A percentile compares a stretch with the other conserved stretches of the same genome.
Evolutionary conservation across 2,888 invertebrate genomes (phyloP).

Genomic region (Tineola bisselliella): DNA sequence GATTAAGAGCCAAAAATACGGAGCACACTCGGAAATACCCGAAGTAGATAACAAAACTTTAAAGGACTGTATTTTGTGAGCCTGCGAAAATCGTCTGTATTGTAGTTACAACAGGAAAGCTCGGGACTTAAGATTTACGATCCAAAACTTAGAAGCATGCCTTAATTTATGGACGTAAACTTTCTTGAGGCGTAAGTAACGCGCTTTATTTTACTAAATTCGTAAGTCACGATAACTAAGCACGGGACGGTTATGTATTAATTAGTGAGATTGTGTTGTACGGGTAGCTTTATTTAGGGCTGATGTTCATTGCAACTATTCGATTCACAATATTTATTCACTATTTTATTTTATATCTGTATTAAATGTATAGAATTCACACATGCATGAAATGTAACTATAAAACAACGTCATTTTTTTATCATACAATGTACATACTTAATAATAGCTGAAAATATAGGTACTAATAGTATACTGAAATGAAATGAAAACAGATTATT

Average conservation of each 20-base stretch:
- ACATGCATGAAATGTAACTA: too few relatives aligned
- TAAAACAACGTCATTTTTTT: too few relatives aligned
- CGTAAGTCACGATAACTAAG: conserved; percentile 12
- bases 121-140: conserved; percentile 9
- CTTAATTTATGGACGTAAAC: conserved; percentile 12
- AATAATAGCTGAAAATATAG: too few relatives aligned
- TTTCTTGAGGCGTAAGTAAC: conserved; percentile 13
- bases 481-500: too few relatives aligned
- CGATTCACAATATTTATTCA: too few relatives aligned
- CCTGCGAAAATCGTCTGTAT: not conserved
- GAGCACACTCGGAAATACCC: not conserved
- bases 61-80: conserved; percentile 1
- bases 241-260: conserved; percentile 12
- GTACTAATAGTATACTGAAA: too few relatives aligned
- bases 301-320: not conserved
- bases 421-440: too few relatives aligned
- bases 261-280: conserved; percentile 11
- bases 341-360: too few relatives aligned
- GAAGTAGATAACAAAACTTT: not conserved
- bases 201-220: conserved; percentile 12
- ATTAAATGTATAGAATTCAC: too few relatives aligned
- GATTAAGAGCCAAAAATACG: not conserved
- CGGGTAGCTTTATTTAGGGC: not conserved
- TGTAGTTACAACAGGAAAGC: conserved; percentile 6
- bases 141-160: conserved; percentile 11